Conservation (phyloP, 2,113 vertebrate species). For the Arizona elegans region DNA sequence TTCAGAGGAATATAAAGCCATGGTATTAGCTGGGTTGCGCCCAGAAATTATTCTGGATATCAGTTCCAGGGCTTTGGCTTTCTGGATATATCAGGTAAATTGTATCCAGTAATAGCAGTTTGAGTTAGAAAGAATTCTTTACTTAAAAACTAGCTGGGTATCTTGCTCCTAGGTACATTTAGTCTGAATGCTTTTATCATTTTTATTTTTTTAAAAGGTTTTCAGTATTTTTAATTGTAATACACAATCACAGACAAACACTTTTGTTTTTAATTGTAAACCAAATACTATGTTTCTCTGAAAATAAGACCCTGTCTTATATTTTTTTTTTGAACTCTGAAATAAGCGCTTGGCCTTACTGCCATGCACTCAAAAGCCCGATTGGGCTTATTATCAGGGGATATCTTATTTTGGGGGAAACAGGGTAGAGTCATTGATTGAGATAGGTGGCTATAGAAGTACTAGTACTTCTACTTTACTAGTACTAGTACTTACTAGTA, state of each 20-base stretch:
- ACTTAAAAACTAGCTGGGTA: background rate
- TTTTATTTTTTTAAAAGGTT: background rate
- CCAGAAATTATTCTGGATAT: slow-evolving; percentile 85
- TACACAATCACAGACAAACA: background rate
- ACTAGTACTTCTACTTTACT: too few species aligned
- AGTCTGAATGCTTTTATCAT: background rate
- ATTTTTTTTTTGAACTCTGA: too few species aligned
- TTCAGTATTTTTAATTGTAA: background rate
- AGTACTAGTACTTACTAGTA: too few species aligned
- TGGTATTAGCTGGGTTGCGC: slow-evolving; percentile 82
- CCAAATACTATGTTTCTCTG: too few species aligned
- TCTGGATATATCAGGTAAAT: slow-evolving; percentile 88
- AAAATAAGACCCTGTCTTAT: too few species aligned
- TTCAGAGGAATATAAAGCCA: slow-evolving; percentile 86
- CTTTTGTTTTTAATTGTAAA: background rate
- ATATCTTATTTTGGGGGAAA: too few species aligned
- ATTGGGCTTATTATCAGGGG: too few species aligned
- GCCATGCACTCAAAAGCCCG: too few species aligned
- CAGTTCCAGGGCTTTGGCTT: slow-evolving; percentile 79
- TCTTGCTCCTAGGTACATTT: background rate
- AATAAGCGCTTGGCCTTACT: too few species aligned
- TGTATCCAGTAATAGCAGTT: background rate
- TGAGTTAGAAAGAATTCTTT: background rate
- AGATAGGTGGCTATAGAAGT: background rate
- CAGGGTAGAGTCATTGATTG: background rate